Base-by-base conservation (phyloP, 2,888 invertebrate genomes). In the Hirudinaria manillensis region DNA sequence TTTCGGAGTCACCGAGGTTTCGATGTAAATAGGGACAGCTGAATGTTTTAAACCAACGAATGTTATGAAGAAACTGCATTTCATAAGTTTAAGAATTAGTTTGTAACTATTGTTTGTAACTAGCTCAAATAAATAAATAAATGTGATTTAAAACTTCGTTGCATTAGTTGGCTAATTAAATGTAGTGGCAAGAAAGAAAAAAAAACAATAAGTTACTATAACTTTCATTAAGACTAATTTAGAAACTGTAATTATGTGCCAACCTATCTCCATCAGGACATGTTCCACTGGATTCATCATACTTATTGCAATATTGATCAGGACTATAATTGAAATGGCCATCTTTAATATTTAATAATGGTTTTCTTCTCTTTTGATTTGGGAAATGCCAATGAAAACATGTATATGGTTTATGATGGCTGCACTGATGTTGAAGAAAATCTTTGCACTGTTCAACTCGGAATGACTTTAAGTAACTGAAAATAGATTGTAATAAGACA, bases 371-470 rank as follows among this genome's bases (percentile, higher is more conserved):
- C 76, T 84, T 78, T 87, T 99, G 99, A 88, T 99, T 99, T 90
- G 94, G 94, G 89, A 99, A 99, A 91, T 98, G 98, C 97, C 97
- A 98, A 88, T 97, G 93, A 90, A 98, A 98, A 90, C 97, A 98
- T 87, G 95, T 94, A 89, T 94, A 98, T 83, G 98, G 98, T 86
- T 96, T 91, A 89, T 98, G 99, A 89, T 98, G 96, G 87, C 95
- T 95, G 89, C 98, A 99, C 90, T 98, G 98, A 89, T 99, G 97
- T 89, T 98, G 97, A 85, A 97, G 90, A 90, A 99, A 99, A 85
- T 95, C 92, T 86, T 94, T 93, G 89, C 99, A 99, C 90, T 98
- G 97, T 88, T 98, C 97, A 86, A 97, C 97, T 83, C 98, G 92
- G 88, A 99, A 99, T 89, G 98, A 96, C 89, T 96, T 96, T 87